These are phyloP conservation scores for Ictalurus punctatus DNA, from an alignment of 2,113 vertebrate genomes.

Conservation along the genomic window DNA sequence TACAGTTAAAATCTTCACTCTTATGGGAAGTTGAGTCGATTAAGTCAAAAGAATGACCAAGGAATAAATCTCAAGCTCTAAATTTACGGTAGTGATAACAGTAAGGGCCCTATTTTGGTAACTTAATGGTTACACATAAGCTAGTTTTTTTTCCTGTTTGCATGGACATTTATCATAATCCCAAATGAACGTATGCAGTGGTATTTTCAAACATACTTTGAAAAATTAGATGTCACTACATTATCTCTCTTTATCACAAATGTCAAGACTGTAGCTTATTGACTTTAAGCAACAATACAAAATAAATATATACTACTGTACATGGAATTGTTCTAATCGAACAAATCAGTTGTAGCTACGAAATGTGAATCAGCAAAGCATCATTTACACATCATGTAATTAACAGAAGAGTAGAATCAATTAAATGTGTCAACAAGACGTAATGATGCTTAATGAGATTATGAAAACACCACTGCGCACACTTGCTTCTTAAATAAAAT, in stretches of 20 bases:
- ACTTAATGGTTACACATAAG: not conserved
- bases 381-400: not conserved
- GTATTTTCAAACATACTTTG: not conserved
- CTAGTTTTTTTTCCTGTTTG: not conserved
- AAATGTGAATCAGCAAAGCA: not conserved
- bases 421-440: not conserved
- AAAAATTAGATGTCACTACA: not conserved
- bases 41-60: not conserved
- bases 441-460: not conserved
- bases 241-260: not conserved
- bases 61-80: not conserved
- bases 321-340: not conserved
- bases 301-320: not conserved
- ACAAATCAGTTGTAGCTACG: not conserved
- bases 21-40: not conserved
- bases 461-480: slow-evolving; percentile 1
- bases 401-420: not conserved
- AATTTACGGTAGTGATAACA: not conserved
- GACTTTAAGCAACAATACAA: not conserved
- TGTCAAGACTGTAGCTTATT: not conserved
- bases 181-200: not conserved
- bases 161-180: not conserved
- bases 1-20: not conserved
- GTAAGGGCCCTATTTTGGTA: not conserved
- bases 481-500: not conserved